A percentile compares a stretch with the other conserved stretches of the same genome.
Conservation (phyloP, 2,113 vertebrate genomes). For the Halcyon malimbica region DNA sequence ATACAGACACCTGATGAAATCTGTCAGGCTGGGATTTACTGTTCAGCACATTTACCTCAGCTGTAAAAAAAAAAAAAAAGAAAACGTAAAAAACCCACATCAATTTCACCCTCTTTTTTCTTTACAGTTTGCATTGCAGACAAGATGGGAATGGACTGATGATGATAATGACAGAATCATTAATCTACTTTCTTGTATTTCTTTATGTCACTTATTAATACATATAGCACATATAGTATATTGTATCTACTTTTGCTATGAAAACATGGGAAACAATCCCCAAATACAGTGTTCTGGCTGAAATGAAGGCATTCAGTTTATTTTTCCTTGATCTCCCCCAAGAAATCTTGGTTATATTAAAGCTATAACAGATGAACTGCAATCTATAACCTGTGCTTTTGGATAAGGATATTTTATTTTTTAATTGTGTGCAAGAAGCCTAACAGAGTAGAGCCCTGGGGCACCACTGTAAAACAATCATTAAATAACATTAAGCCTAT, state of each 20-base stretch:
- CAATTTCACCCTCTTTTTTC: background rate
- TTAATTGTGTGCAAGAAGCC: background rate
- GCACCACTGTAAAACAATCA: background rate
- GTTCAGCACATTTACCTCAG: slow-evolving; percentile 22
- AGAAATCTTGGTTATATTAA: background rate
- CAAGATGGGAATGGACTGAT: background rate
- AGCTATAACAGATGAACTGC: background rate
- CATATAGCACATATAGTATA: background rate
- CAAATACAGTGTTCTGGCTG: background rate
- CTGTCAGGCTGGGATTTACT: slow-evolving; percentile 55
- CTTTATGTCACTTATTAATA: background rate
- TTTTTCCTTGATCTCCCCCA: background rate
- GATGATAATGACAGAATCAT: background rate
- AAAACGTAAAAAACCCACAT: background rate
- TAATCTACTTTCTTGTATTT: background rate
- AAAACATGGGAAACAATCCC: background rate
- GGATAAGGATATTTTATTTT: background rate
- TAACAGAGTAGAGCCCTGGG: background rate
- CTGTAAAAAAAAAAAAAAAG: background rate
- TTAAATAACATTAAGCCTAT: slow-evolving; percentile 12
- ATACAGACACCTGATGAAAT: slow-evolving; percentile 47
- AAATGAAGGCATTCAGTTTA: background rate
- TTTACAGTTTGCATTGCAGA: background rate
- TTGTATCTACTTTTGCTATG: background rate
- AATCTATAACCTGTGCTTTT: background rate